Conservation (phyloP, 2,888 invertebrate species). For the Pandemis heparana region DNA sequence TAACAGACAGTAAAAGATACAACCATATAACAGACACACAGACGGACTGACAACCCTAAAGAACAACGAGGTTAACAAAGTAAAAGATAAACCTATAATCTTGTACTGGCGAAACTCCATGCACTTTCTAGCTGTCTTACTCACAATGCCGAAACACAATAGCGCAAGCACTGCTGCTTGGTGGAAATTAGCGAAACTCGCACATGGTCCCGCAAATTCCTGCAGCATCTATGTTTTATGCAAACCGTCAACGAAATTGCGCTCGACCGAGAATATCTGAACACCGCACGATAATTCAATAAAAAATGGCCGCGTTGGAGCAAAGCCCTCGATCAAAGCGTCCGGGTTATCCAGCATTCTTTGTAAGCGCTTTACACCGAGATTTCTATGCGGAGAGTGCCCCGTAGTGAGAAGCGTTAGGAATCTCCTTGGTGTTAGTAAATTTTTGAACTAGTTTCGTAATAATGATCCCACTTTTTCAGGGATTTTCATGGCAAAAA, state of each 20-base stretch:
- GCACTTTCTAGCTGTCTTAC: too few relatives aligned
- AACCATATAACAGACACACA: too few relatives aligned
- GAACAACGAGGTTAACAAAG: too few relatives aligned
- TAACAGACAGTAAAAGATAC: too few relatives aligned
- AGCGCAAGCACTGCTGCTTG: too few relatives aligned
- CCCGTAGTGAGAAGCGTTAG: neutral
- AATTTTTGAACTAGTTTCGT: constrained; percentile 11
- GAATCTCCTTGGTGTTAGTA: constrained; percentile 8
- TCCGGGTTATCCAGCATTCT: constrained; percentile 26
- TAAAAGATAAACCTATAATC: too few relatives aligned
- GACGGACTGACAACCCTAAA: too few relatives aligned
- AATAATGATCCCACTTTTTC: neutral
- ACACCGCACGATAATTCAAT: constrained; percentile 28
- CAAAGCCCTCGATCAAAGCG: constrained; percentile 25
- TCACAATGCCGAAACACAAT: too few relatives aligned
- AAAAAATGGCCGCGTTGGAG: constrained; percentile 22
- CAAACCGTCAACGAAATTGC: constrained; percentile 30
- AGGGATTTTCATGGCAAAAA: too few relatives aligned
- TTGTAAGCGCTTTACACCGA: constrained; percentile 26
- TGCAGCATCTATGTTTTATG: constrained; percentile 34
- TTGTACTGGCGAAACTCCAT: too few relatives aligned
- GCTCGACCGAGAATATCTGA: constrained; percentile 28
- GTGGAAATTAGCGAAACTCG: too few relatives aligned
- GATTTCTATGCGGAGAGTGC: constrained; percentile 26
- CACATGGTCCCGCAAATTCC: neutral